These are phyloP conservation scores for Drosophila conformis DNA, from an alignment of 2,888 invertebrate species.

Conservation along the genomic window DNA sequence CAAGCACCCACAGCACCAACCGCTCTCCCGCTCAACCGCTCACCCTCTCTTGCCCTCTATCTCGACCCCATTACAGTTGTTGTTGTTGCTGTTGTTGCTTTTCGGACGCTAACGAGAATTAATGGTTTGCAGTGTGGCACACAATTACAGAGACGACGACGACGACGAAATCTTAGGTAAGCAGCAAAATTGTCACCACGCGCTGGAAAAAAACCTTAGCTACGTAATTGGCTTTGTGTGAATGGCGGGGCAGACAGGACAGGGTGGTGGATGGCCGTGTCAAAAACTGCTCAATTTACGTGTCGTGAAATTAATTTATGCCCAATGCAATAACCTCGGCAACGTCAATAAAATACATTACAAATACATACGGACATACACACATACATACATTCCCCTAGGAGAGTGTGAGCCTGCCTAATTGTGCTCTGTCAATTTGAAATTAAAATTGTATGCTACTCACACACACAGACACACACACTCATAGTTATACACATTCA, in stretches of 20 bases:
- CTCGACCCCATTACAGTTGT: constrained; percentile 37
- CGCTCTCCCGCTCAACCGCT: neutral
- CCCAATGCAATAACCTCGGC: constrained; percentile 84
- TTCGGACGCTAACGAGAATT: constrained; percentile 82
- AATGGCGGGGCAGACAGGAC: neutral
- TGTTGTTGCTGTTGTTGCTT: constrained; percentile 48
- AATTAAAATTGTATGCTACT: constrained; percentile 75
- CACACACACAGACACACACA: constrained; percentile 29
- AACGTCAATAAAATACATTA: constrained; percentile 85
- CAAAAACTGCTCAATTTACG: constrained; percentile 83
- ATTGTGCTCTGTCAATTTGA: constrained; percentile 79
- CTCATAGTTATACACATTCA: constrained; percentile 8
- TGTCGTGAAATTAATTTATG: constrained; percentile 85
- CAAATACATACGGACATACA: constrained; percentile 28
- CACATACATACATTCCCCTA: constrained; percentile 1
- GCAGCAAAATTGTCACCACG: constrained; percentile 76
- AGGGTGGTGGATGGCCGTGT: constrained; percentile 42
- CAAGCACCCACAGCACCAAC: constrained; percentile 7
- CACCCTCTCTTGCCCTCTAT: constrained; percentile 1
- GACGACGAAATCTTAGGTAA: constrained; percentile 72
- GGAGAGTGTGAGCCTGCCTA: constrained; percentile 46
- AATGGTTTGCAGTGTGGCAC: constrained; percentile 83
- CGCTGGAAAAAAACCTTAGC: constrained; percentile 59
- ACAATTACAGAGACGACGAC: constrained; percentile 77
- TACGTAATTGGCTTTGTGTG: constrained; percentile 72